Evolutionary conservation across 2,113 vertebrate species (phyloP).

Genomic region (Furnarius figulus): DNA sequence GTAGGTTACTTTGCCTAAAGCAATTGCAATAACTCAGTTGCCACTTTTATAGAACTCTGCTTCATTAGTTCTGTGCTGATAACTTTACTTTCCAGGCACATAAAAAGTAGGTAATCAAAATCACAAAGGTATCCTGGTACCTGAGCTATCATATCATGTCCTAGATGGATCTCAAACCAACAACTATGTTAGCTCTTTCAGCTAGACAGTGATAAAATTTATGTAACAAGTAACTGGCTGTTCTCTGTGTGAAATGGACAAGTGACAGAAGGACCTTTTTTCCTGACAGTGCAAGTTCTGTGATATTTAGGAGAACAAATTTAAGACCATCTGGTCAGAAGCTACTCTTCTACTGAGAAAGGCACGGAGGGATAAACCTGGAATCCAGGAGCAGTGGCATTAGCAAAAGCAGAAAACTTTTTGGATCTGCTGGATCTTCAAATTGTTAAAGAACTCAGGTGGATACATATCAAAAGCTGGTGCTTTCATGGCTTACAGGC

Average conservation of each 20-base stretch:
- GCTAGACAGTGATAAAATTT: neutral
- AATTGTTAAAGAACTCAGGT: accelerated
- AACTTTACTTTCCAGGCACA: neutral
- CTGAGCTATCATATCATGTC: neutral
- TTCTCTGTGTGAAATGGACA: neutral
- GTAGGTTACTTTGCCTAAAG: constrained; percentile 9
- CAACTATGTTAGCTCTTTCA: neutral
- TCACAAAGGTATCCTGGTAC: neutral
- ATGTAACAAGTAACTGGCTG: neutral
- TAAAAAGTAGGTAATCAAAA: constrained; percentile 33
- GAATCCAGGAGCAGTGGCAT: neutral
- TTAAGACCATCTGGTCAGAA: neutral
- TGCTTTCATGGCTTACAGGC: neutral
- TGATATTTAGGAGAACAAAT: neutral
- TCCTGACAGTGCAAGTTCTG: neutral
- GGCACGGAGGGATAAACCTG: neutral
- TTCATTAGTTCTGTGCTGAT: constrained; percentile 40
- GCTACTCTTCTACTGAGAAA: neutral
- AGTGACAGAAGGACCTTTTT: neutral
- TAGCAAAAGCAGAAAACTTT: neutral
- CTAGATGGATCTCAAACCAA: neutral
- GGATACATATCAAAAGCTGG: neutral
- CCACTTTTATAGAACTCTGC: neutral
- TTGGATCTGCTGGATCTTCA: neutral
- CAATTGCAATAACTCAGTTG: neutral